Percentiles rank a stretch among this genome's conserved stretches.
These are phyloP conservation scores for Sebastes steindachneri DNA, from an alignment of 2,797 vertebrate species.

Conservation along the genomic window DNA sequence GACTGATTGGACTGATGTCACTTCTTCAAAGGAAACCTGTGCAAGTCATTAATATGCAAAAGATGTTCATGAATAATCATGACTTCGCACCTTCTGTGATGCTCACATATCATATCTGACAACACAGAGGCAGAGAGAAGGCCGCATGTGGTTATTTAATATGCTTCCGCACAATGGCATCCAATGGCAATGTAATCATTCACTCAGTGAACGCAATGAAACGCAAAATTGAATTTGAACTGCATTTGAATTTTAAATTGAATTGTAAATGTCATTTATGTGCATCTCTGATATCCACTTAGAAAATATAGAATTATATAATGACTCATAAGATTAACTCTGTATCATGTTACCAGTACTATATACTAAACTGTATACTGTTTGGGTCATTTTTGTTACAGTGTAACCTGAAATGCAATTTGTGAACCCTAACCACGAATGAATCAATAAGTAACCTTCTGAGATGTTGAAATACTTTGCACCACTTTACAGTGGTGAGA, in stretches of 20 bases:
- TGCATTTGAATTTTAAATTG: not conserved
- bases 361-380: too few relatives aligned
- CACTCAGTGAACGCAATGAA: not conserved
- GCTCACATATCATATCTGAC: slow-evolving; percentile 27
- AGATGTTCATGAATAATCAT: slow-evolving; percentile 33
- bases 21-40: slow-evolving; percentile 24
- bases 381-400: not conserved
- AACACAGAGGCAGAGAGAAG: not conserved
- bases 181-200: slow-evolving; percentile 20
- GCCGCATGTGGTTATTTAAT: slow-evolving; percentile 13
- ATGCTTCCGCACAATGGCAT: not conserved
- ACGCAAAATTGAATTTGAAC: not conserved
- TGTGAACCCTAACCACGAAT: not conserved
- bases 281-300: not conserved
- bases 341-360: not conserved
- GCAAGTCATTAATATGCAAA: slow-evolving; percentile 36
- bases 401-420: not conserved
- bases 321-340: not conserved
- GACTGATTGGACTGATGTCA: not conserved
- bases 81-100: slow-evolving; percentile 18
- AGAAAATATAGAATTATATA: not conserved
- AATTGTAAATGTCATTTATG: not conserved
- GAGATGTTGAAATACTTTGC: slow-evolving; percentile 37
- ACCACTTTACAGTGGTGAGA: not conserved
- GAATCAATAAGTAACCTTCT: slow-evolving; percentile 70